These are phyloP conservation scores for Tychaedon coryphoeus DNA, from an alignment of 2,113 vertebrate genomes.

Conservation along the genomic window DNA sequence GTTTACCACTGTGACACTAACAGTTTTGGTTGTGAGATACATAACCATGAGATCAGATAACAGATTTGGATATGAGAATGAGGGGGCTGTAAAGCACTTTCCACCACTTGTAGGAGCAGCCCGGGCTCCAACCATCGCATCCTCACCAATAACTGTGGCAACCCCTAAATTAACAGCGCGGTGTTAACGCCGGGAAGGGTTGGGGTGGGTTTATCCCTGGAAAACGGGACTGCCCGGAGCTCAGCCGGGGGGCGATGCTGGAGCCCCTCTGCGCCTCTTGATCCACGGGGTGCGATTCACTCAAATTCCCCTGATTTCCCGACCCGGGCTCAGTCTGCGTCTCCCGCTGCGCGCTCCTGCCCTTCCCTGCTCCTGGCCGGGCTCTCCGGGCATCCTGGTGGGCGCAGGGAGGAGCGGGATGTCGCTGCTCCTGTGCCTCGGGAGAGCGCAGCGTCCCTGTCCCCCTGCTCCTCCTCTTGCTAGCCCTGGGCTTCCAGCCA, in stretches of 20 bases:
- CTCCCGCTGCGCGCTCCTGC: too few species aligned
- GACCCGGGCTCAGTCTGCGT: not conserved
- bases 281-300: not conserved
- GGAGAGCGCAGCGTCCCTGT: not conserved
- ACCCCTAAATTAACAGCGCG: not conserved
- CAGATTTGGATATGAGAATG: too few species aligned
- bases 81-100: not conserved
- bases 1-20: too few species aligned
- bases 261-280: not conserved
- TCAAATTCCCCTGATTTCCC: not conserved
- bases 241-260: not conserved
- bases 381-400: not conserved
- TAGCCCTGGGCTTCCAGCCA: too few species aligned
- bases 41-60: too few species aligned
- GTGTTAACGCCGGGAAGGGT: fast-evolving
- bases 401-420: not conserved
- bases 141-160: not conserved
- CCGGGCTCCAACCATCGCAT: not conserved
- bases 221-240: not conserved
- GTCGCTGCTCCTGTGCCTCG: not conserved
- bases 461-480: not conserved
- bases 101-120: not conserved
- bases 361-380: not conserved
- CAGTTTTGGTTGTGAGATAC: too few species aligned
- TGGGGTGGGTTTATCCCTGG: not conserved